phyloP scores from a whole-genome alignment of 2,888 invertebrate species.

The Aphodius sticticus region DNA sequence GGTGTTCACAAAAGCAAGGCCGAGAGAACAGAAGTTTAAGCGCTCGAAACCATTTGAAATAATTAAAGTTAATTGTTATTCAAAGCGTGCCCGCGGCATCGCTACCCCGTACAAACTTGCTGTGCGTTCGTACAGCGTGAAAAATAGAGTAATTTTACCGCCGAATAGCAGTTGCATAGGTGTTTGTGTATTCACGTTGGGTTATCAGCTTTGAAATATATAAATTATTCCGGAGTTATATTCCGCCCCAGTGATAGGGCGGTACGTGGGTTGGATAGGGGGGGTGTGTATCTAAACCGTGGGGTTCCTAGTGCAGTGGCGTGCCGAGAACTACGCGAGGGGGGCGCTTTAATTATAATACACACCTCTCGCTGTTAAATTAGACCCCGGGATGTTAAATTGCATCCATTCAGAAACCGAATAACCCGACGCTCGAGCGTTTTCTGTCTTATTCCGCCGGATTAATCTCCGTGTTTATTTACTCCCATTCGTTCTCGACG shows the following conservation, averaged over 20 bases:
- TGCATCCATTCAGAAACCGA: constrained; percentile 41
- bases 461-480: constrained; percentile 40
- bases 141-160: constrained; percentile 37
- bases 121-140: constrained; percentile 27
- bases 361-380: constrained; percentile 39
- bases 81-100: constrained; percentile 29
- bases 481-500: constrained; percentile 34
- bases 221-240: constrained; percentile 37
- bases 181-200: constrained; percentile 38
- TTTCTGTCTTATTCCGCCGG: constrained; percentile 40
- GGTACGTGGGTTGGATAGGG: neutral
- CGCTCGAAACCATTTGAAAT: constrained; percentile 33
- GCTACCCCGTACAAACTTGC: constrained; percentile 21
- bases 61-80: constrained; percentile 38
- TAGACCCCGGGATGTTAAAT: constrained; percentile 40
- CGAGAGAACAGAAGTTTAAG: constrained; percentile 24
- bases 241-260: constrained; percentile 21
- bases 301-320: neutral
- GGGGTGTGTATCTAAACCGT: constrained; percentile 26
- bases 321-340: constrained; percentile 12
- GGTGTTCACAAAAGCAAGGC: constrained; percentile 7
- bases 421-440: constrained; percentile 36
- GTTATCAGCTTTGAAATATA: constrained; percentile 38
- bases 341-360: constrained; percentile 38
- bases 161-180: constrained; percentile 35